Conservation (phyloP, 2,797 vertebrate genomes). For the Petrocephalus sullivani region DNA sequence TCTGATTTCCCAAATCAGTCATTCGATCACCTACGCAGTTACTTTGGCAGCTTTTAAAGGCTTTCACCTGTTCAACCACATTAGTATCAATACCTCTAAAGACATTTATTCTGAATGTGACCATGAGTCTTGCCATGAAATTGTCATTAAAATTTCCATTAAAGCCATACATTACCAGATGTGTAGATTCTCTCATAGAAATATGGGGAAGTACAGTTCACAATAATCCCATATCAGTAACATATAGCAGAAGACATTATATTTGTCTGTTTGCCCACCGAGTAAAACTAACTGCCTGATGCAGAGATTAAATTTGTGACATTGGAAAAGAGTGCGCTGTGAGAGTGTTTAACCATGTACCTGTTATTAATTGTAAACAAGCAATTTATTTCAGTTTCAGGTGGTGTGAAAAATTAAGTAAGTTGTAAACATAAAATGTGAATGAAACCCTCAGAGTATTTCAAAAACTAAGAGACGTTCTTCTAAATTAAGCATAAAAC, state of each 20-base stretch:
- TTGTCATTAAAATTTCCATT: neutral
- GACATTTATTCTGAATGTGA: neutral
- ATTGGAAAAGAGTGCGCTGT: neutral
- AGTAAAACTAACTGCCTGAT: neutral
- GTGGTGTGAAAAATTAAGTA: neutral
- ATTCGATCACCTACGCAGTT: neutral
- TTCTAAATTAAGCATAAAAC: constrained; percentile 13
- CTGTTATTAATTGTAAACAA: constrained; percentile 10
- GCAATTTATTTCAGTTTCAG: neutral
- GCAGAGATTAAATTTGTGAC: neutral
- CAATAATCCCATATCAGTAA: neutral
- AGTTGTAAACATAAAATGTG: neutral
- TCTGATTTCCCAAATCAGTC: neutral
- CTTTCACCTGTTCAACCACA: neutral
- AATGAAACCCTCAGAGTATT: constrained; percentile 4
- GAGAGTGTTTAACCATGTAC: neutral
- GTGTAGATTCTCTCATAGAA: neutral
- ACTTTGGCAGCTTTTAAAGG: neutral
- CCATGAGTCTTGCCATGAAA: neutral
- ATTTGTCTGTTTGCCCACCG: neutral
- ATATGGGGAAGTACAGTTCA: neutral
- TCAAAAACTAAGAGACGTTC: neutral
- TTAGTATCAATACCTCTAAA: neutral
- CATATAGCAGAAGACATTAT: neutral
- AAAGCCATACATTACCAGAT: neutral